Evolutionary conservation across 2,888 invertebrate genomes (phyloP), one percentile per base, ranked within the genome.

Genomic region (Epinotia brunnichana): DNA sequence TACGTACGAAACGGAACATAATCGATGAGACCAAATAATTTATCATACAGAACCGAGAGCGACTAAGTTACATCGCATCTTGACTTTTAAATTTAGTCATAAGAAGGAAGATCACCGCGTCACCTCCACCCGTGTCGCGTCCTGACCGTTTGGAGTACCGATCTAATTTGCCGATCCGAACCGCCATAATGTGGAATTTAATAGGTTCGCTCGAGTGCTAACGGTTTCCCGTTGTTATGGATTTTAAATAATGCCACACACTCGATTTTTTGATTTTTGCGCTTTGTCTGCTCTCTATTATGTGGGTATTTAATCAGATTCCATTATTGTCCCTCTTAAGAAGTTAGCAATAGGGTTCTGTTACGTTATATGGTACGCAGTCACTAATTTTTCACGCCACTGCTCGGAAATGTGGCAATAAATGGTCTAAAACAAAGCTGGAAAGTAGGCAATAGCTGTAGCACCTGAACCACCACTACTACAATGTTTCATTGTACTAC

Each of bases 101-200:
- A 85, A 87, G 88, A 87, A 87, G 86, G 80, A 83, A 81, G 85
- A 80, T 80, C 81, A 78, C 59, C 72, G 81, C 83, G 80, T 83
- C 84, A 88, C 86, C 87, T 87, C 73, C 87, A 83, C 85, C 79
- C 87, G 87, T 88, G 90, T 90, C 90, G 89, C 86, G 88, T 89
- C 90, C 90, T 92, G 92, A 92, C 92, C 93, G 93, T 85, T 89
- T 90, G 81, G 86, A 92, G 91, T 89, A 87, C 85, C 86, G 88
- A 90, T 91, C 90, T 92, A 90, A 92, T 92, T 92, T 92, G 86
- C 85, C 85, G 90, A 91, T 85, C 89, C 89, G 88, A 81, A 90
- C 90, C 86, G 89, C 90, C 91, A 91, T 91, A 88, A 73, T 73
- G 61, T 88, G 88, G 88, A 89, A 92, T 92, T 83, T 87, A 90